Evolutionary conservation across 2,797 vertebrate species (phyloP).

Genomic region (Poecilia gillii): DNA sequence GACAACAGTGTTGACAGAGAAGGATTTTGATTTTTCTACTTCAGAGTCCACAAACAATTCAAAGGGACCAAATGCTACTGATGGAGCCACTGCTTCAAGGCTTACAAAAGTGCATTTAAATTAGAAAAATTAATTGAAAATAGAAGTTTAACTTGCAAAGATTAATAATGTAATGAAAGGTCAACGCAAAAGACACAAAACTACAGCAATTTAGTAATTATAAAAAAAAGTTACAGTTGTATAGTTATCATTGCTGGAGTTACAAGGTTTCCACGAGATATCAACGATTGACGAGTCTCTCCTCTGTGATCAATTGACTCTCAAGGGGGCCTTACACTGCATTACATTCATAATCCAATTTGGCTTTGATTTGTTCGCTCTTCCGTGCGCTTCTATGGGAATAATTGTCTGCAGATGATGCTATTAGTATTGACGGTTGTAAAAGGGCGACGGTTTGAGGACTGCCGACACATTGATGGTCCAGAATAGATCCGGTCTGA

Average conservation of each 20-base stretch:
- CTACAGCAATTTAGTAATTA: conserved; percentile 14
- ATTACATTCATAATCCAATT: conserved; percentile 85
- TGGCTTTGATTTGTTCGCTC: conserved; percentile 85
- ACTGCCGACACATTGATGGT: conserved; percentile 80
- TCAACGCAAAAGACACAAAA: conserved; percentile 14
- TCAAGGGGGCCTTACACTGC: conserved; percentile 79
- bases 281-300: conserved; percentile 78
- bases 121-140: neutral
- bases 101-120: neutral
- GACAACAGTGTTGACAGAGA: conserved; percentile 33
- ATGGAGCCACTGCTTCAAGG: neutral
- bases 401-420: conserved; percentile 84
- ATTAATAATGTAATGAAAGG: neutral
- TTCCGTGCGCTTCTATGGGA: conserved; percentile 81
- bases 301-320: conserved; percentile 83
- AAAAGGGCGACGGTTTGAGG: conserved; percentile 79
- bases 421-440: conserved; percentile 85
- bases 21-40: conserved; percentile 41
- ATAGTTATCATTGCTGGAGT: conserved; percentile 58
- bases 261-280: conserved; percentile 68
- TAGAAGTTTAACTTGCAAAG: neutral
- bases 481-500: conserved; percentile 78
- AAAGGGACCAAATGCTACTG: conserved; percentile 15
- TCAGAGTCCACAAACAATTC: conserved; percentile 25
- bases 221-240: conserved; percentile 39